Evolutionary conservation across 2,888 invertebrate species (phyloP).

Genomic region (Lissonota sp.): DNA sequence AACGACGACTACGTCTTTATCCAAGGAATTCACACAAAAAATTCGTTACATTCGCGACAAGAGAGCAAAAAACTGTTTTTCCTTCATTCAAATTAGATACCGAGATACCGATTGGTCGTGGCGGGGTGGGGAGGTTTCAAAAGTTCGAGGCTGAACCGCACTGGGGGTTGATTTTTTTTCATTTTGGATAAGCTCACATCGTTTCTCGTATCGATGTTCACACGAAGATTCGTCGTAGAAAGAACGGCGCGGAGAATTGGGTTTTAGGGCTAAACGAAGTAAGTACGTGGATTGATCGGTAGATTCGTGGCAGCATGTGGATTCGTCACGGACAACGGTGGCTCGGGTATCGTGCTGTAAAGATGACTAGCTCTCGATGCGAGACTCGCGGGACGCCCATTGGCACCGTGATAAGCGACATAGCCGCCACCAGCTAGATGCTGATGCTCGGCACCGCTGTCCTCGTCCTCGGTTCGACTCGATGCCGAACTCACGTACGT

Average conservation of each 20-base stretch:
- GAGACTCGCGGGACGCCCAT: slow-evolving; percentile 78
- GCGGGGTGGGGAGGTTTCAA: background rate
- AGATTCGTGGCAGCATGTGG: slow-evolving; percentile 67
- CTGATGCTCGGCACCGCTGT: slow-evolving; percentile 86
- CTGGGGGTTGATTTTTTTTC: background rate
- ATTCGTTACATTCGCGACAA: slow-evolving; percentile 15
- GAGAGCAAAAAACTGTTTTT: slow-evolving; percentile 8
- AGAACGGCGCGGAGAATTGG: slow-evolving; percentile 22
- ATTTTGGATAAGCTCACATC: slow-evolving; percentile 49
- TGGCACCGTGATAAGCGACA: slow-evolving; percentile 77
- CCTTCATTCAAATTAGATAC: background rate
- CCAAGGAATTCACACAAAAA: slow-evolving; percentile 21
- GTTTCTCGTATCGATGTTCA: slow-evolving; percentile 45
- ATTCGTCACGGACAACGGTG: slow-evolving; percentile 75
- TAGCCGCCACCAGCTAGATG: slow-evolving; percentile 85
- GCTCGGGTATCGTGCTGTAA: slow-evolving; percentile 82
- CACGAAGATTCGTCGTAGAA: background rate
- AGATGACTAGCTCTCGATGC: slow-evolving; percentile 81
- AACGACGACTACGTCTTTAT: no score
- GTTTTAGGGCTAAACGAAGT: slow-evolving; percentile 77
- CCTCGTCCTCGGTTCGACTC: slow-evolving; percentile 87
- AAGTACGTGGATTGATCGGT: slow-evolving; percentile 82
- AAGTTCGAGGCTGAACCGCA: slow-evolving; percentile 9
- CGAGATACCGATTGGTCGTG: slow-evolving; percentile 9
- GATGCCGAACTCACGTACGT: slow-evolving; percentile 86